These are phyloP conservation scores for Volucella bombylans DNA, from an alignment of 2,888 invertebrate species.

Conservation along the genomic window DNA sequence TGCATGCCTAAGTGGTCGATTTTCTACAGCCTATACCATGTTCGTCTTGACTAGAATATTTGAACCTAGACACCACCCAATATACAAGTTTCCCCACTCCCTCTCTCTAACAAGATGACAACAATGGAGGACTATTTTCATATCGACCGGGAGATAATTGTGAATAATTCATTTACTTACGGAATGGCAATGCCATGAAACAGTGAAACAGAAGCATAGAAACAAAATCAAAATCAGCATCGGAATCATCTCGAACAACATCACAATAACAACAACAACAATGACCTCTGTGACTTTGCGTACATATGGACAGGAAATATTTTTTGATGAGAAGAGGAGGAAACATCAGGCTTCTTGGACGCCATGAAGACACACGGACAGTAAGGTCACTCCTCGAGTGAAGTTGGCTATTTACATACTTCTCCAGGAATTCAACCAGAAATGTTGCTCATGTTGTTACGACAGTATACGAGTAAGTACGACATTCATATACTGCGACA, in stretches of 20 bases:
- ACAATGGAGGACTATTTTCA: background rate
- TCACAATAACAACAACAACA: background rate
- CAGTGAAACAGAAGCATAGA: background rate
- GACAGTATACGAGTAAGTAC: conserved; percentile 31
- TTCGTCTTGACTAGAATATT: conserved; percentile 34
- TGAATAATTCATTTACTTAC: conserved; percentile 66
- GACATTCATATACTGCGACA: conserved; percentile 9
- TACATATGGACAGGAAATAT: conserved; percentile 25
- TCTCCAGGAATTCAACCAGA: conserved; percentile 18
- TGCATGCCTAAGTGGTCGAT: conserved; percentile 37
- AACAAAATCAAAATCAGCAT: background rate
- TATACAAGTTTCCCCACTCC: too few species aligned
- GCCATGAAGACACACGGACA: conserved; percentile 23
- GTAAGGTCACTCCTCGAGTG: conserved; percentile 10
- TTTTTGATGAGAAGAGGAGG: background rate
- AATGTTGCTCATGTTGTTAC: conserved; percentile 43
- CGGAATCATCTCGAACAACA: background rate
- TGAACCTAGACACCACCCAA: conserved; percentile 14
- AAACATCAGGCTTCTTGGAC: conserved; percentile 25
- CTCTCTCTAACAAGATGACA: too few species aligned
- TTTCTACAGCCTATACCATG: conserved; percentile 15
- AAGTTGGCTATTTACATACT: conserved; percentile 23
- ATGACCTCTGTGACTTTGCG: conserved; percentile 54
- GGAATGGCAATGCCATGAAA: conserved; percentile 14
- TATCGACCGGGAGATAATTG: conserved; percentile 46